These are phyloP conservation scores for sheep (Ovis aries) DNA, from an alignment of 2,113 vertebrate genomes.

Conservation along the genomic window DNA sequence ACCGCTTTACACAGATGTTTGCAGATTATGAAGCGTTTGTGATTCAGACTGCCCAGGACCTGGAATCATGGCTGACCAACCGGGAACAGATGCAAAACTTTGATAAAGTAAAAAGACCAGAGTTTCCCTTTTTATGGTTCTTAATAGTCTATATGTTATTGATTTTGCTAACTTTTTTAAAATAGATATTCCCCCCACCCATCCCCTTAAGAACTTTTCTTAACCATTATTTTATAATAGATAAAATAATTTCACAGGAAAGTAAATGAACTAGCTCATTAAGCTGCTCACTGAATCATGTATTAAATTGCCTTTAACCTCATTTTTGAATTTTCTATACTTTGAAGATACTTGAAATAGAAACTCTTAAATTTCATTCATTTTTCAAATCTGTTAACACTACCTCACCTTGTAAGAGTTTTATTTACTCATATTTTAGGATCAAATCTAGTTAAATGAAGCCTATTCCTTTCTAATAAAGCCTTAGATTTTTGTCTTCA, in stretches of 20 bases:
- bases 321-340: not conserved
- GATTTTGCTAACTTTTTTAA: not conserved
- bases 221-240: slow-evolving; percentile 10
- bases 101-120: slow-evolving; percentile 89
- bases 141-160: not conserved
- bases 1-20: slow-evolving; percentile 93
- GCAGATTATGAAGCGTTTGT: slow-evolving; percentile 95
- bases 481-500: not conserved
- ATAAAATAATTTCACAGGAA: not conserved
- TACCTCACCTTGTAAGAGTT: not conserved
- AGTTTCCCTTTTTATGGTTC: not conserved
- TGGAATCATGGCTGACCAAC: slow-evolving; percentile 96
- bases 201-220: not conserved
- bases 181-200: not conserved
- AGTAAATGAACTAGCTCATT: not conserved
- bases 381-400: not conserved
- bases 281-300: not conserved
- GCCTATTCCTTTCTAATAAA: not conserved
- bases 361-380: not conserved
- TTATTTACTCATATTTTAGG: slow-evolving; percentile 9
- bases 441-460: slow-evolving; percentile 1
- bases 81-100: slow-evolving; percentile 95
- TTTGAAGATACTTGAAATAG: not conserved
- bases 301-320: slow-evolving; percentile 2
- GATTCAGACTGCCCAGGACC: slow-evolving; percentile 90